These are phyloP conservation scores for Eupleurogrammus muticus DNA, from an alignment of 2,797 vertebrate genomes.

Conservation along the genomic window DNA sequence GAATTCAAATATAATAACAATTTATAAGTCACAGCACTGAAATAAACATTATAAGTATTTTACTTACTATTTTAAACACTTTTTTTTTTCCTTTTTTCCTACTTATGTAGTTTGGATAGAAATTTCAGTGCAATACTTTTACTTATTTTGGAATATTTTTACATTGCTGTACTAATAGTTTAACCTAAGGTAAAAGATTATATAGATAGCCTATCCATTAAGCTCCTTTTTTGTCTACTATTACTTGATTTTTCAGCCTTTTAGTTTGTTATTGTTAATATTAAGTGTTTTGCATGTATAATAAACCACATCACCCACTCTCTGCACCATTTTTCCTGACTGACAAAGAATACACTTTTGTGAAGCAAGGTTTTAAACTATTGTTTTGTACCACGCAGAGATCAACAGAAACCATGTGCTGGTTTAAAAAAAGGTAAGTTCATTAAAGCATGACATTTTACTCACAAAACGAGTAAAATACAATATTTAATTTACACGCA, in stretches of 20 bases:
- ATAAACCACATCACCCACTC: not conserved
- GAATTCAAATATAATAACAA: no score
- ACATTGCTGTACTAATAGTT: not conserved
- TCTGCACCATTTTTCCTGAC: not conserved
- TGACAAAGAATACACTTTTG: no score
- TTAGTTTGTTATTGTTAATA: not conserved
- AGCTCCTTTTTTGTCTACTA: not conserved
- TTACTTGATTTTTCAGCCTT: not conserved
- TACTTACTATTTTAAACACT: no score
- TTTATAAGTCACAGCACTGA: no score
- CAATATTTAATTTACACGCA: slow-evolving; percentile 38
- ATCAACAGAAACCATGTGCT: not conserved
- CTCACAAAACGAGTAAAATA: slow-evolving; percentile 6
- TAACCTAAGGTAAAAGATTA: no score
- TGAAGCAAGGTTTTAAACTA: no score
- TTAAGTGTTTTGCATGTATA: not conserved
- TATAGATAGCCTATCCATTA: no score
- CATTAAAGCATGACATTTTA: slow-evolving; percentile 4
- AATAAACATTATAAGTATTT: no score
- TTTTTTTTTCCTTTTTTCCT: no score
- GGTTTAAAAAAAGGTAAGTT: not conserved
- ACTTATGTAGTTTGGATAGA: no score
- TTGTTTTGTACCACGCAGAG: no score
- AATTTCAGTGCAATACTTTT: no score
- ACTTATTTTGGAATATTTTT: not conserved